Evolutionary conservation across 2,888 invertebrate species (phyloP).

Genomic region (Monochamus alternatus): DNA sequence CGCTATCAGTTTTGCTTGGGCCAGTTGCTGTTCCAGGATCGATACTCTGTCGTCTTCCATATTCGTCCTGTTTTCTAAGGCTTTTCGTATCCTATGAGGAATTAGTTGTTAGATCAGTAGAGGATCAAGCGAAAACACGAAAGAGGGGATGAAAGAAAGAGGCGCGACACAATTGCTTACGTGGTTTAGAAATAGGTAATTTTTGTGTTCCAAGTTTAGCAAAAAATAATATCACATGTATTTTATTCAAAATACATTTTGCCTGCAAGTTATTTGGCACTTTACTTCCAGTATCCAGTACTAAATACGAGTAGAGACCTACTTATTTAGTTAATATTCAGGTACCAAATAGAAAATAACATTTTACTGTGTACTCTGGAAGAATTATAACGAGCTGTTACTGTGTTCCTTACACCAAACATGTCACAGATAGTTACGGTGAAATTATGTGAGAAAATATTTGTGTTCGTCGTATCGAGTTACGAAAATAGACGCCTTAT

Average conservation of each 20-base stretch:
- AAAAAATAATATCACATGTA: too few species aligned
- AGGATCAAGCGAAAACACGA: background rate
- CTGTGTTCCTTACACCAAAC: background rate
- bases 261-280: too few species aligned
- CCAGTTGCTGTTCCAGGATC: constrained; percentile 96
- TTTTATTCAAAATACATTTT: too few species aligned
- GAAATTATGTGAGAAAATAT: background rate
- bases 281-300: too few species aligned
- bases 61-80: constrained; percentile 98
- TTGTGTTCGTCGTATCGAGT: constrained; percentile 5
- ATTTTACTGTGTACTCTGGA: too few species aligned
- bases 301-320: too few species aligned
- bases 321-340: too few species aligned
- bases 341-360: too few species aligned
- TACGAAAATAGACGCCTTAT: constrained; percentile 6
- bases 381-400: background rate
- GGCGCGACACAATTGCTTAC: background rate
- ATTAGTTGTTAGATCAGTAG: background rate
- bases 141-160: background rate
- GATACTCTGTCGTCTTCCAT: constrained; percentile 99
- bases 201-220: too few species aligned
- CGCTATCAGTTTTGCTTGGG: constrained; percentile 99
- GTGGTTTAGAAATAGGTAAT: too few species aligned
- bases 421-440: background rate
- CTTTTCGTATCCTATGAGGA: constrained; percentile 90